Percentiles rank a stretch among this genome's conserved stretches.
Evolutionary conservation across 2,888 invertebrate genomes (phyloP).

Genomic region (Heliconius erato): DNA sequence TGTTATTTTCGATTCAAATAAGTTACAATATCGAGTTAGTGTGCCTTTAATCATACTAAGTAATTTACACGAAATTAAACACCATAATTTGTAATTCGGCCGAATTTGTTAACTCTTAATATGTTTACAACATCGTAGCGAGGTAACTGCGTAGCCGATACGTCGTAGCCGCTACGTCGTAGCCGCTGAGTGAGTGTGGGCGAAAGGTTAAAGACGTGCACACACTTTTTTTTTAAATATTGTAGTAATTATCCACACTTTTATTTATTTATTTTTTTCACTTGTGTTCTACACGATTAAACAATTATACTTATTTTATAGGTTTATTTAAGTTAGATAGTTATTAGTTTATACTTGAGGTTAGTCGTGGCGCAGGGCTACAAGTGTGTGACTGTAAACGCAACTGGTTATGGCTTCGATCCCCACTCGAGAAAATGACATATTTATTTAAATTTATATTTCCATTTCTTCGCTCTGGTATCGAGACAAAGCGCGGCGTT

Average conservation of each 20-base stretch:
- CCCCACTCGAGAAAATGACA: too few relatives aligned
- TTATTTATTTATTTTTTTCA: neutral
- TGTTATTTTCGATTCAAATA: neutral
- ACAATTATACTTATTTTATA: neutral
- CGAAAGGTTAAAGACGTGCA: constrained; percentile 29
- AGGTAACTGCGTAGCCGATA: constrained; percentile 41
- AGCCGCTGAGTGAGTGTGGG: constrained; percentile 33
- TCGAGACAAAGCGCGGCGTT: too few relatives aligned
- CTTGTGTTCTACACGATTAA: neutral
- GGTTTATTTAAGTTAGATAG: too few relatives aligned
- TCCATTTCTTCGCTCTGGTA: too few relatives aligned
- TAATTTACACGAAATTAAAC: constrained; percentile 26
- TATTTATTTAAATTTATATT: too few relatives aligned
- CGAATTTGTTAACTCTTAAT: constrained; percentile 34
- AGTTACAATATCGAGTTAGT: neutral
- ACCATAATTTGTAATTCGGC: constrained; percentile 25
- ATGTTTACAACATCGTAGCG: constrained; percentile 39
- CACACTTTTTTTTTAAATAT: neutral
- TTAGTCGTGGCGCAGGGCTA: too few relatives aligned
- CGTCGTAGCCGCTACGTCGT: constrained; percentile 38
- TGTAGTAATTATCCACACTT: neutral
- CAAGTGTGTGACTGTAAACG: too few relatives aligned
- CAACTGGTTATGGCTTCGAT: too few relatives aligned
- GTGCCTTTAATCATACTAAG: constrained; percentile 17
- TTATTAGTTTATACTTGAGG: too few relatives aligned